These are phyloP conservation scores for Spilogale gracilis DNA, from an alignment of 2,113 vertebrate genomes.

Conservation along the genomic window DNA sequence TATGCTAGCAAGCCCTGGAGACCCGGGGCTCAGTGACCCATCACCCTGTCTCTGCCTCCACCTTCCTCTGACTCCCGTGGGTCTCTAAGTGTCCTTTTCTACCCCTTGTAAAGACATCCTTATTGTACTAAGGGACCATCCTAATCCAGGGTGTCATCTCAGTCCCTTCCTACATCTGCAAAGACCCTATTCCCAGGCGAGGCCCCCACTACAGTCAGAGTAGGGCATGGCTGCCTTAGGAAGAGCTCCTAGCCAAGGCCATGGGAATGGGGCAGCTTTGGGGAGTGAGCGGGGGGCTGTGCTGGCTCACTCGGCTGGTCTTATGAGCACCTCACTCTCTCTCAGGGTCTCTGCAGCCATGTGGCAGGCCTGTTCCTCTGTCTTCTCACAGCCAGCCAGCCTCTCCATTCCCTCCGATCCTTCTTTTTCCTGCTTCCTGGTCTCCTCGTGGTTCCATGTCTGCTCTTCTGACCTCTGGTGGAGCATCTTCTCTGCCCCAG, in stretches of 20 bases:
- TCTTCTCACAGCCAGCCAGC: fast-evolving
- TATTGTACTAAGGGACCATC: background rate
- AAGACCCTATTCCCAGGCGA: background rate
- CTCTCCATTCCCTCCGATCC: fast-evolving
- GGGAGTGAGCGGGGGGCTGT: too few species aligned
- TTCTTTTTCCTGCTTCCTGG: background rate
- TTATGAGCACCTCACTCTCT: fast-evolving
- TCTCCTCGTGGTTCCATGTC: background rate
- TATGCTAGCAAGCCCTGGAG: fast-evolving
- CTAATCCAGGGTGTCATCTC: background rate
- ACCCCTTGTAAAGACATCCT: background rate
- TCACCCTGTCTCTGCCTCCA: fast-evolving
- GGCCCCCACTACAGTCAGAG: background rate
- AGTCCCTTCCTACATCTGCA: background rate
- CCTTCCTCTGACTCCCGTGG: background rate
- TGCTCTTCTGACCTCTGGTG: fast-evolving
- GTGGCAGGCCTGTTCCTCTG: too few species aligned
- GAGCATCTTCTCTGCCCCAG: background rate
- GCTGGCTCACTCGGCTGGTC: fast-evolving
- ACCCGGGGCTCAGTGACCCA: fast-evolving
- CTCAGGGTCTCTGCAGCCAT: fast-evolving
- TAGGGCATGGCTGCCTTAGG: too few species aligned
- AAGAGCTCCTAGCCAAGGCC: fast-evolving
- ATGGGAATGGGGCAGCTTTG: fast-evolving
- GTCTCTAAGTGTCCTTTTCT: background rate